Evolutionary conservation across 2,113 vertebrate genomes (phyloP), one percentile per base, ranked within the genome.

Genomic region (Anoplopoma fimbria): DNA sequence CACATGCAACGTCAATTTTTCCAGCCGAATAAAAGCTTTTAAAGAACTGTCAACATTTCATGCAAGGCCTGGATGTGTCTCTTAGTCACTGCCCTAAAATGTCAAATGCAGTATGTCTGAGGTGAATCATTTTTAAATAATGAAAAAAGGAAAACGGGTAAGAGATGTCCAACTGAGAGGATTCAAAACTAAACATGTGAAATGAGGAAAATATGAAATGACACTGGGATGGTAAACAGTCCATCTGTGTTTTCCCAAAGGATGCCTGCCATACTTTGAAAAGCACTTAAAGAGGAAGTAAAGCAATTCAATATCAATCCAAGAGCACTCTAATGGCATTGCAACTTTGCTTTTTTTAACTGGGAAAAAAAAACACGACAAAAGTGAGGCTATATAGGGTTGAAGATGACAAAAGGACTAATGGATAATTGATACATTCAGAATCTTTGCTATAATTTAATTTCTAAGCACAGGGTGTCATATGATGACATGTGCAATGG

Each of bases 51-150:
- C 91, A 89, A 75, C 84, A 12, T 92, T 69, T 87, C 83, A 88
- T 85, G 81, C 77, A 6, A 89, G 85, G 79, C 81, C 79, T 69
- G 69, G 75, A 88, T 83, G 79, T 82, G 72, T 89, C 81, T 88
- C 84, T 90, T 88, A 87, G 80, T 93, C 86, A 75, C 75, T 87
- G 91, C 91, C 88, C 86, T 68, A 77, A 91, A 88, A 93, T 91
- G 91, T 93, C 91, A 93, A 81, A 86, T 83, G 77, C 81, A 71
- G 65, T 87, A 91, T 80, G 83, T 90, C 83, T 87, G 87, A 90
- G 89, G 90, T 93, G 90, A 93, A 92, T 87, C 88, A 91, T 88
- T 91, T 91, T 80, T 94, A 91, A 94, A 93, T 93, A 92, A 93
- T 94, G 89, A 86, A 94, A 89, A 89, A 78, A 78, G 83, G 55